These are phyloP conservation scores for Parazoanthus darwini DNA, from an alignment of 92 coral and sea anemone species.

Conservation along the genomic window DNA sequence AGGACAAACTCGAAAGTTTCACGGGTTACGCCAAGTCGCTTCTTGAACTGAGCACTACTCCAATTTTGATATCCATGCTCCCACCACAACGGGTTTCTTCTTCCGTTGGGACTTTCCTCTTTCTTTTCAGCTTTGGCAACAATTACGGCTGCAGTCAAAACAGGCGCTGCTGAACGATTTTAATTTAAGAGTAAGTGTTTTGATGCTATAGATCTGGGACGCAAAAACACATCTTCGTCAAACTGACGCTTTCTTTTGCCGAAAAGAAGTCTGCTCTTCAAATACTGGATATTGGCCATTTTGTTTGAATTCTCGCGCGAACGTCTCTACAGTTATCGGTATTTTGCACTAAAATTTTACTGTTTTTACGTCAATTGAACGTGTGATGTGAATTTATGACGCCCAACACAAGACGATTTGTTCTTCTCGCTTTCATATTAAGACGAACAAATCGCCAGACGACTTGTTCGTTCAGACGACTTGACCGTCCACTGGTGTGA, in stretches of 20 bases:
- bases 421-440: too few relatives aligned
- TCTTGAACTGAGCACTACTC: conserved; percentile 55
- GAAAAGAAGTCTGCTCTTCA: background rate
- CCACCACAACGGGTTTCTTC: conserved; percentile 52
- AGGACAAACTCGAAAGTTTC: conserved; percentile 27
- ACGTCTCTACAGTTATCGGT: background rate
- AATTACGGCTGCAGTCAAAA: too few relatives aligned
- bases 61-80: conserved; percentile 54
- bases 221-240: background rate
- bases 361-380: background rate
- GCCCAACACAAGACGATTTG: too few relatives aligned
- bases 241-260: background rate
- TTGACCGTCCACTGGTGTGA: too few relatives aligned
- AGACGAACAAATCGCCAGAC: background rate
- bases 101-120: conserved; percentile 39
- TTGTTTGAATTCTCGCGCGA: background rate
- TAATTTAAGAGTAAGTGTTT: background rate
- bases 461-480: background rate
- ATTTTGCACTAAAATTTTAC: background rate
- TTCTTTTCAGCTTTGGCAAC: conserved; percentile 29
- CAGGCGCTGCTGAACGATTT: background rate
- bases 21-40: conserved; percentile 41
- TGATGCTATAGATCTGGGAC: background rate
- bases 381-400: background rate
- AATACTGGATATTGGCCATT: background rate